Percentiles rank a stretch among this genome's conserved stretches.
phyloP scores from a whole-genome alignment of 2,113 vertebrate genomes.

The Hippocampus guttulatus region DNA sequence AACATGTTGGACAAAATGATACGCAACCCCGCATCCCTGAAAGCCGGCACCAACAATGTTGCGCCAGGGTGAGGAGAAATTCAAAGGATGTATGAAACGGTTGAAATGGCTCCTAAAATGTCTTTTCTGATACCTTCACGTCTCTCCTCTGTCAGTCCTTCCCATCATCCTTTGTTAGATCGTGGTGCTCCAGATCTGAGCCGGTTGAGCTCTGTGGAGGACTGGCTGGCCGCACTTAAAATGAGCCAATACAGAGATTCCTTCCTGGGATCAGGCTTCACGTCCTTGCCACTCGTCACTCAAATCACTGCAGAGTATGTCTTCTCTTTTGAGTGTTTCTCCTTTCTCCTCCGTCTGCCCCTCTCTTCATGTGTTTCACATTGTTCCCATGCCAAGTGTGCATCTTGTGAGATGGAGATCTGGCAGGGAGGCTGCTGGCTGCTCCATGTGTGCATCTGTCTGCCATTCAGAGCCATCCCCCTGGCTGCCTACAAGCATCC shows the following conservation, averaged over 20 bases:
- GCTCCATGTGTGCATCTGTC: constrained; percentile 24
- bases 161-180: constrained; percentile 90
- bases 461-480: constrained; percentile 26
- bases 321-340: constrained; percentile 6
- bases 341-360: constrained; percentile 9
- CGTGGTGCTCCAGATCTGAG: constrained; percentile 89
- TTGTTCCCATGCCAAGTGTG: constrained; percentile 57
- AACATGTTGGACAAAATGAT: constrained; percentile 97
- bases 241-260: constrained; percentile 98
- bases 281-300: constrained; percentile 69
- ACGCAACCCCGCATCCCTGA: constrained; percentile 93
- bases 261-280: constrained; percentile 89
- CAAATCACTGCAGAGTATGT: constrained; percentile 72
- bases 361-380: constrained; percentile 33
- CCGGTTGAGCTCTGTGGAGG: constrained; percentile 90
- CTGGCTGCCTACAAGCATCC: constrained; percentile 3
- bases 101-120: background rate
- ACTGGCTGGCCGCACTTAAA: constrained; percentile 95
- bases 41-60: constrained; percentile 86
- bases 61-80: constrained; percentile 65
- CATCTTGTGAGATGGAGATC: constrained; percentile 36
- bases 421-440: constrained; percentile 28
- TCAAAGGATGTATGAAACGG: constrained; percentile 16
- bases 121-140: background rate
- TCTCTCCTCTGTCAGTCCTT: constrained; percentile 71